A percentile compares a stretch with the other conserved stretches of the same genome.
These are phyloP conservation scores for Aplocera efformata DNA, from an alignment of 2,888 invertebrate species.

Conservation along the genomic window DNA sequence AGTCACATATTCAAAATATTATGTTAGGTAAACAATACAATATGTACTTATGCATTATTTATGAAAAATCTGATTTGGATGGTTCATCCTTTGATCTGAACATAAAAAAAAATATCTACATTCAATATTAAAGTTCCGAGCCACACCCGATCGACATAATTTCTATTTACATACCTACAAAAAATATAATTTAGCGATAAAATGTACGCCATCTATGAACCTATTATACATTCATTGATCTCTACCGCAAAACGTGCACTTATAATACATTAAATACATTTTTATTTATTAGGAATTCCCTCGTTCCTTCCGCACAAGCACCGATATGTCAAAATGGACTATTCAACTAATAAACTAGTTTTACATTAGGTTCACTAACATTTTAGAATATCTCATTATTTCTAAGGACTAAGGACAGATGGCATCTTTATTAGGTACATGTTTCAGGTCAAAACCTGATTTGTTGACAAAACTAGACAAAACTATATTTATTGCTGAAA, in stretches of 20 bases:
- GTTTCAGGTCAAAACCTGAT: conserved; percentile 24
- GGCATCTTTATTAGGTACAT: conserved; percentile 43
- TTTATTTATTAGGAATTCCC: conserved; percentile 57
- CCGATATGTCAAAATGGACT: conserved; percentile 78
- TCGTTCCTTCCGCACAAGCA: conserved; percentile 64
- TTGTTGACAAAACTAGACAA: conserved; percentile 33
- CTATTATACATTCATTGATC: conserved; percentile 34
- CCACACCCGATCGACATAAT: conserved; percentile 2
- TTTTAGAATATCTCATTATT: conserved; percentile 67
- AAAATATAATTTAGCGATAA: conserved; percentile 22
- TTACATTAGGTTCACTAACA: conserved; percentile 49
- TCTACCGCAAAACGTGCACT: conserved; percentile 45
- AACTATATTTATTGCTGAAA: no score
- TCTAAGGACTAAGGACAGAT: conserved; percentile 58
- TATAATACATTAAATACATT: conserved; percentile 34
- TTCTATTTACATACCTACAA: conserved; percentile 21
- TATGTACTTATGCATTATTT: no score
- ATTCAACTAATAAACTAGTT: conserved; percentile 30
- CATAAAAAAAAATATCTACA: conserved; percentile 12
- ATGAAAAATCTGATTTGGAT: neutral
- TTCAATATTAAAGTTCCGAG: neutral
- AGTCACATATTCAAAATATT: no score
- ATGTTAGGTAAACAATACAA: no score
- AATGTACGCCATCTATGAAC: conserved; percentile 30
- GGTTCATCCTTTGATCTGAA: no score